Evolutionary conservation across 2,888 invertebrate genomes (phyloP), one percentile per base, ranked within the genome.

Genomic region (Axea sp.): DNA sequence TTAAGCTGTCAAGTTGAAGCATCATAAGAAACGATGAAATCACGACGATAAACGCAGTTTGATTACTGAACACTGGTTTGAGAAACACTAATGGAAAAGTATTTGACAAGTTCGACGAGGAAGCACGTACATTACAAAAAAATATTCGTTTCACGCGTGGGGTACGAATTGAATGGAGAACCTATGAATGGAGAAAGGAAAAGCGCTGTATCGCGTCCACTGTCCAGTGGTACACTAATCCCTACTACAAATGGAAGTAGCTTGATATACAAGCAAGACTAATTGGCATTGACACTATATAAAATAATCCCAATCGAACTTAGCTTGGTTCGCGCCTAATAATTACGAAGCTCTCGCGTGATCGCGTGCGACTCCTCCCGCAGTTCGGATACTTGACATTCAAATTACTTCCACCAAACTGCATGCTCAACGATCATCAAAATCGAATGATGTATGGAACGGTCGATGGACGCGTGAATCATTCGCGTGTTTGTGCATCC

Each of bases 251-350:
- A 26, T 49, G 68, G 33, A 51, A 47, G 33, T 22, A 30, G 68
- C 68, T n/a, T 68, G 59, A 68, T 68, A 68, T 68, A 59, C 49
- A 28, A 57, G n/a, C 30, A 15, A 26, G 55, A 37, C 37, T 39
- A 65, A 65, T 39, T 65, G 55, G 55, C 65, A 65, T 65, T 65
- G 65, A 47, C 55, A 55, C 47, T 55, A 55, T 33, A 64, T 55
- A 12, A 37, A 51, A 43, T 41, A 53, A 45, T 45, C 31, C 47
- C 6, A 15, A 37, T 30, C 53, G 28, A 22, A 24, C 31, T 28
- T 5, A 7, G 31, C 45, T 24, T 3, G 22, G 43, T 19, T 45
- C 22, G n/a, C 35, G 60, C 12, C 60, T 22, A 35, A 45, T 24
- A 26, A 22, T 35, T 6, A 6, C 8, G 35, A 51, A 14, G 51